Conservation (phyloP, 2,797 vertebrate species). For the Pelodytes ibericus region DNA sequence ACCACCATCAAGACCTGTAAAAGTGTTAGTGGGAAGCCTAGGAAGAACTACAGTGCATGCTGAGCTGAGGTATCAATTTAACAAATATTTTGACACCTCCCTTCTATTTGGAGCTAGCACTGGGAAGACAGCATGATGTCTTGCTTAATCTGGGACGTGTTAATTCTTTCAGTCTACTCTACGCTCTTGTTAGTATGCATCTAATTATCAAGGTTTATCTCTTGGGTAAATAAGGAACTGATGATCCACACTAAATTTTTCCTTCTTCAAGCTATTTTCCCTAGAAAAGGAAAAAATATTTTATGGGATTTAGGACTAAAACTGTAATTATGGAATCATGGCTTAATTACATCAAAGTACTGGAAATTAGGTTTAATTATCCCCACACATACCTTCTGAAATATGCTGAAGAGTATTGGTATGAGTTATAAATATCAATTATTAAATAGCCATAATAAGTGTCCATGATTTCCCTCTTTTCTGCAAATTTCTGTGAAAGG, state of each 20-base stretch:
- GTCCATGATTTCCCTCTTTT: too few species aligned
- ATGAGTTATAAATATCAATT: too few species aligned
- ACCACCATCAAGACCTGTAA: constrained; percentile 60
- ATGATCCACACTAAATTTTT: constrained; percentile 54
- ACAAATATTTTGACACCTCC: constrained; percentile 74
- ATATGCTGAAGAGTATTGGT: too few species aligned
- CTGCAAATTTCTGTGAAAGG: too few species aligned
- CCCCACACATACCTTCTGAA: too few species aligned
- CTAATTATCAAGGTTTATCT: constrained; percentile 64
- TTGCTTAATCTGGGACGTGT: constrained; percentile 62
- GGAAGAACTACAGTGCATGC: constrained; percentile 58
- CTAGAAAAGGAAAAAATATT: too few species aligned
- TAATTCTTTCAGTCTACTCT: constrained; percentile 67
- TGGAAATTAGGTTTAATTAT: too few species aligned
- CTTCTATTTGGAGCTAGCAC: constrained; percentile 60
- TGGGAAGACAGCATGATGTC: constrained; percentile 68
- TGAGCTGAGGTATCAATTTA: constrained; percentile 59
- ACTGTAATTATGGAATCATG: not conserved
- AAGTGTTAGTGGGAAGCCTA: constrained; percentile 58
- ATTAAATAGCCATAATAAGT: too few species aligned
- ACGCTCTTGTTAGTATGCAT: constrained; percentile 61
- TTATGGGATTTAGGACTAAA: too few species aligned
- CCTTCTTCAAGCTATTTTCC: too few species aligned
- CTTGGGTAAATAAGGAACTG: constrained; percentile 66
- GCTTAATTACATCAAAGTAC: too few species aligned